Conservation (phyloP, 2,113 vertebrate genomes). For the Tamias sibiricus region DNA sequence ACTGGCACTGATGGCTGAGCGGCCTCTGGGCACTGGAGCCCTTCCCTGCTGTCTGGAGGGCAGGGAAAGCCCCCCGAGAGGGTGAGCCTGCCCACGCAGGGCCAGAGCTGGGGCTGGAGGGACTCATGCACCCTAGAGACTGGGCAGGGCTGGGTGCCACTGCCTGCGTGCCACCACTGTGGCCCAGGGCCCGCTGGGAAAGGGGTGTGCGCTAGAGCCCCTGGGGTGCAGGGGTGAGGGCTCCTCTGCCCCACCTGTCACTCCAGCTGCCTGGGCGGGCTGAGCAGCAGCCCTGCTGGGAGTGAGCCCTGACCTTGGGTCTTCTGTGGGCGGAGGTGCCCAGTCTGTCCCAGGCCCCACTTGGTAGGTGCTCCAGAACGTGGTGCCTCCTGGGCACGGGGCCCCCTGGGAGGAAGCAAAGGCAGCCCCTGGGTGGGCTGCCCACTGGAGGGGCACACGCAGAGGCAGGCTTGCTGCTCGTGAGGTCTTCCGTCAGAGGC, state of each 20-base stretch:
- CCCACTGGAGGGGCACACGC: rapidly evolving
- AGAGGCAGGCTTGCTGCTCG: rapidly evolving
- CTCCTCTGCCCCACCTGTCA: neutral
- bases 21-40: neutral
- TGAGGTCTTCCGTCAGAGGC: too few relatives aligned
- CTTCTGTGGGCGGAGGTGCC: too few relatives aligned
- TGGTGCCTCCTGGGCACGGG: too few relatives aligned
- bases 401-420: rapidly evolving
- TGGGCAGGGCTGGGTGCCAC: neutral
- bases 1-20: neutral
- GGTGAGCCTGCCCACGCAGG: neutral
- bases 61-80: neutral
- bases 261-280: neutral
- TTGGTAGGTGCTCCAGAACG: neutral
- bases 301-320: neutral
- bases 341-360: neutral
- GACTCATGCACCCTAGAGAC: neutral
- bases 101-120: neutral
- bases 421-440: neutral
- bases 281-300: rapidly evolving
- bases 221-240: neutral
- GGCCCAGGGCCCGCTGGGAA: neutral
- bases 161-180: rapidly evolving
- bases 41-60: neutral
- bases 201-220: neutral